Conservation (phyloP, 2,113 vertebrate genomes). For the Tyto alba region DNA sequence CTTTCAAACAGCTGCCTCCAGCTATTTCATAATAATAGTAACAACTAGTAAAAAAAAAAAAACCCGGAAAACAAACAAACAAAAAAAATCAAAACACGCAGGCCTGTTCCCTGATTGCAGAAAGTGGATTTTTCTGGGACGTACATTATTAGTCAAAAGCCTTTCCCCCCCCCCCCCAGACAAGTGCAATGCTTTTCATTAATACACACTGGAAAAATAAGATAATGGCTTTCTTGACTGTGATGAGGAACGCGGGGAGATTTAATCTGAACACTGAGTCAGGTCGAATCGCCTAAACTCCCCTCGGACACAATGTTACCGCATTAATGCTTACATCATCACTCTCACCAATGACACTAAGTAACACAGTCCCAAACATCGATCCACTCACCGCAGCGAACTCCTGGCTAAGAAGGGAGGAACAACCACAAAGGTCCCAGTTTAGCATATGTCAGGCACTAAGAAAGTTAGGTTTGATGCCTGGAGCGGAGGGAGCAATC, state of each 20-base stretch:
- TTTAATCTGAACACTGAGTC: conserved; percentile 32
- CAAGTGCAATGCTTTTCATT: conserved; percentile 17
- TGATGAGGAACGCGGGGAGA: background rate
- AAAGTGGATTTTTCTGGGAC: background rate
- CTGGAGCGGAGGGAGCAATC: background rate
- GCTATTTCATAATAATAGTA: conserved; percentile 32
- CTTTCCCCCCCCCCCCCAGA: background rate
- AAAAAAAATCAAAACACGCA: accelerated
- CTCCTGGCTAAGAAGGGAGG: background rate
- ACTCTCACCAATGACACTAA: background rate
- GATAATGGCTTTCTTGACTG: conserved; percentile 39
- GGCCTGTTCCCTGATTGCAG: background rate
- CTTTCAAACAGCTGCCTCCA: conserved; percentile 31
- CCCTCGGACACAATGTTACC: conserved; percentile 59
- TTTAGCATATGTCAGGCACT: background rate
- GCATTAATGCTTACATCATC: conserved; percentile 25
- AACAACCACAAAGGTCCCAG: background rate
- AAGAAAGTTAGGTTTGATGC: background rate
- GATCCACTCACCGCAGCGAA: background rate
- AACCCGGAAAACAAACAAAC: background rate
- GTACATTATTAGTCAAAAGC: background rate
- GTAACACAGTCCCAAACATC: conserved; percentile 35
- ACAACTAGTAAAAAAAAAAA: background rate
- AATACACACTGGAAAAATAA: conserved; percentile 54
- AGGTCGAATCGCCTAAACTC: conserved; percentile 17